phyloP scores from a whole-genome alignment of 1,140 invertebrate species.

The Theocolax elegans region DNA sequence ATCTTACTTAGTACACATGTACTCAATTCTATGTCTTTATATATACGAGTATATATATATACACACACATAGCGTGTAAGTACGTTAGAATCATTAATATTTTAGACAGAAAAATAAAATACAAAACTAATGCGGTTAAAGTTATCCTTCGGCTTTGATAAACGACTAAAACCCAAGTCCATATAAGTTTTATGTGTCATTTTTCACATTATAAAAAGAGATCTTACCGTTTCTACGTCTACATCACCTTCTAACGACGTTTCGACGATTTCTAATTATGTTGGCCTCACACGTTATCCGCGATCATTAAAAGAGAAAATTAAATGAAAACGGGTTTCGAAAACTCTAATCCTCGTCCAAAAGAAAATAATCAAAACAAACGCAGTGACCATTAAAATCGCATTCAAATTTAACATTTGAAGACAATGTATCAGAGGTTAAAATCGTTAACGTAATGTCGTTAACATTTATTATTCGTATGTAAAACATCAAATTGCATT shows the following conservation, averaged over 20 bases:
- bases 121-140: neutral
- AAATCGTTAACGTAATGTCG: too few relatives aligned
- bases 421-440: too few relatives aligned
- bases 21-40: too few relatives aligned
- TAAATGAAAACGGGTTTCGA: neutral
- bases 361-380: neutral
- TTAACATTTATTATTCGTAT: too few relatives aligned
- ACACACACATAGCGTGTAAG: too few relatives aligned
- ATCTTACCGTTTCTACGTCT: neutral
- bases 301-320: slow-evolving; percentile 3
- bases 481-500: too few relatives aligned
- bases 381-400: neutral
- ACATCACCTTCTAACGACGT: neutral
- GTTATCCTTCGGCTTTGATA: neutral
- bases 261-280: slow-evolving; percentile 14
- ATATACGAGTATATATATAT: too few relatives aligned
- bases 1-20: too few relatives aligned
- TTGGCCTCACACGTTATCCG: neutral
- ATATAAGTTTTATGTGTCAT: neutral
- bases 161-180: too few relatives aligned
- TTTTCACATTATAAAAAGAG: slow-evolving; percentile 11
- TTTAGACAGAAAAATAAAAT: neutral
- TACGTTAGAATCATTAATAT: too few relatives aligned
- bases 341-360: neutral
- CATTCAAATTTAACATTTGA: neutral